Percentiles rank a stretch among this genome's conserved stretches.
Conservation (phyloP, 2,888 invertebrate genomes). For the Agrotis clavis region DNA sequence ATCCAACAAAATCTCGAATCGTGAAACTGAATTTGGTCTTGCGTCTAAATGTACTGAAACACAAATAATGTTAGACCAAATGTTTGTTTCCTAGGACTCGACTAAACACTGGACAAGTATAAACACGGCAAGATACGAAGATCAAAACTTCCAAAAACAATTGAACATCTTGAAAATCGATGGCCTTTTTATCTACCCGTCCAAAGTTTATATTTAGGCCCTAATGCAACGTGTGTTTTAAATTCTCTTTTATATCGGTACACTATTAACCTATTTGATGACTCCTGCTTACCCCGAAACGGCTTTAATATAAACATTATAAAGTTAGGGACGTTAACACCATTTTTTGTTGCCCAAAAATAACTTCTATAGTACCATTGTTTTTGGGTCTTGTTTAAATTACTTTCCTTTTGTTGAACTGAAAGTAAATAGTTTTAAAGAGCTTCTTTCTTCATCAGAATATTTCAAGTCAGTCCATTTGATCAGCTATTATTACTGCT, state of each 20-base stretch:
- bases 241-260: constrained; percentile 21
- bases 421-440: not conserved
- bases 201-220: constrained; percentile 18
- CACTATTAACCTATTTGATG: constrained; percentile 62
- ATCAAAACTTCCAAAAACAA: constrained; percentile 11
- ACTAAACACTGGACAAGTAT: constrained; percentile 1
- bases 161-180: not conserved
- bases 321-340: constrained; percentile 44
- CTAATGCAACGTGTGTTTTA: constrained; percentile 42
- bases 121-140: too few species aligned
- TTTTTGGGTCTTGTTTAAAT: constrained; percentile 1
- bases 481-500: too few species aligned
- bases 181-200: not conserved
- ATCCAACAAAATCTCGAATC: not conserved
- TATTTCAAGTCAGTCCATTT: not conserved
- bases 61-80: not conserved
- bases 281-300: constrained; percentile 52
- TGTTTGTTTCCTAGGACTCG: not conserved
- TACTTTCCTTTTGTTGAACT: not conserved
- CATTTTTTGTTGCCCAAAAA: constrained; percentile 28
- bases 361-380: constrained; percentile 1
- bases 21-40: not conserved
- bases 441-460: not conserved
- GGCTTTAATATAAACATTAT: constrained; percentile 53
- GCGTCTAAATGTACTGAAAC: not conserved